Percentiles rank a stretch among this genome's conserved stretches.
These are phyloP conservation scores for Collichthys lucidus DNA, from an alignment of 2,113 vertebrate species.

Conservation along the genomic window DNA sequence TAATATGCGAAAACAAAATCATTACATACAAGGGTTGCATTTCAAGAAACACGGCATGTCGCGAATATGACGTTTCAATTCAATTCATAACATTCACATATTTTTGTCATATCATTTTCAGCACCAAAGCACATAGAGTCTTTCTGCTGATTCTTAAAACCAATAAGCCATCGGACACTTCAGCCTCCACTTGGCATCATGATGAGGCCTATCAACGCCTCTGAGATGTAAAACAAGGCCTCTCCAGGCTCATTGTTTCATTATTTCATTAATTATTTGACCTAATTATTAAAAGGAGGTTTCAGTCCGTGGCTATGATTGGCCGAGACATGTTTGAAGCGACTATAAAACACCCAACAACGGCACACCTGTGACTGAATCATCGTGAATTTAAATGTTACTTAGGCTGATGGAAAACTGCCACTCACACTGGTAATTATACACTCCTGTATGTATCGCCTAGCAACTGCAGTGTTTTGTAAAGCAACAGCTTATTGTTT, in stretches of 20 bases:
- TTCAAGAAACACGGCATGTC: background rate
- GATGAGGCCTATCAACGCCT: conserved; percentile 78
- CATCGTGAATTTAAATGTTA: conserved; percentile 57
- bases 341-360: conserved; percentile 47
- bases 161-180: conserved; percentile 60
- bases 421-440: conserved; percentile 65
- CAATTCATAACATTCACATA: background rate
- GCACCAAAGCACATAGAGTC: background rate
- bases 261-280: conserved; percentile 68
- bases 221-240: conserved; percentile 72
- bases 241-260: conserved; percentile 66
- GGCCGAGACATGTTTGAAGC: conserved; percentile 56
- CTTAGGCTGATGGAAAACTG: conserved; percentile 53
- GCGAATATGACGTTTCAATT: background rate
- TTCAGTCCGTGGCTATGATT: conserved; percentile 29
- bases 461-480: conserved; percentile 66
- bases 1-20: background rate
- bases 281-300: conserved; percentile 59
- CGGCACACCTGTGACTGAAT: conserved; percentile 71
- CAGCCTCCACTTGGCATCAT: conserved; percentile 48
- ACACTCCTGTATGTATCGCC: conserved; percentile 54
- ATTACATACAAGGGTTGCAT: background rate
- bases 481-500: conserved; percentile 36
- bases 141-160: conserved; percentile 40
- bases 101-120: background rate